Conservation (phyloP, 2,888 invertebrate genomes). For the Diplolepis rosae region DNA sequence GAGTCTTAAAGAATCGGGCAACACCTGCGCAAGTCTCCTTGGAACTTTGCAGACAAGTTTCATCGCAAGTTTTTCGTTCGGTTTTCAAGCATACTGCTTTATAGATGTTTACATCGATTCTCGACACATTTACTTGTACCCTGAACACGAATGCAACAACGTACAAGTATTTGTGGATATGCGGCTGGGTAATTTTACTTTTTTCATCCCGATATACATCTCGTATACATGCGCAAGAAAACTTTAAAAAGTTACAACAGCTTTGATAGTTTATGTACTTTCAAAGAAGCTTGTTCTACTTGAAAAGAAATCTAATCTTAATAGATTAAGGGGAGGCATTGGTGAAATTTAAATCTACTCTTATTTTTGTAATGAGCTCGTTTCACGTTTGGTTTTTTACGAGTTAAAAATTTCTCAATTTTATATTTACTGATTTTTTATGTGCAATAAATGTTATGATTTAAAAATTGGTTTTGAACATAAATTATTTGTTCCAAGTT, state of each 20-base stretch:
- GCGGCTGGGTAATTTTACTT: background rate
- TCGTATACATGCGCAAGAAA: background rate
- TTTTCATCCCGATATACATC: background rate
- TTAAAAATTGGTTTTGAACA: too few species aligned
- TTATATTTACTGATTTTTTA: too few species aligned
- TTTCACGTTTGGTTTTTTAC: too few species aligned
- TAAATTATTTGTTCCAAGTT: too few species aligned
- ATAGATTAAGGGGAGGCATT: too few species aligned
- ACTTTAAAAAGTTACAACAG: constrained; percentile 2
- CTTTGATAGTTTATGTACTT: background rate
- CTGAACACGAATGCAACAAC: background rate
- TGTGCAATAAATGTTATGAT: too few species aligned
- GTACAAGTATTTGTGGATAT: background rate
- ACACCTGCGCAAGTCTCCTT: constrained; percentile 14
- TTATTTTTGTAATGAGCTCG: too few species aligned
- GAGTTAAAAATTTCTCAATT: too few species aligned
- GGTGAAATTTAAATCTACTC: too few species aligned
- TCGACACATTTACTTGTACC: background rate
- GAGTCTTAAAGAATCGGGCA: constrained; percentile 15
- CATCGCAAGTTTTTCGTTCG: constrained; percentile 9
- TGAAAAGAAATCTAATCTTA: background rate
- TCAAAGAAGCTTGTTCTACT: background rate
- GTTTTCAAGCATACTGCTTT: background rate
- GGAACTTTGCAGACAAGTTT: constrained; percentile 1
- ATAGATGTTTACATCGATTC: constrained; percentile 21